phyloP scores from a whole-genome alignment of 1,140 invertebrate genomes.

The Drosophila navojoa region DNA sequence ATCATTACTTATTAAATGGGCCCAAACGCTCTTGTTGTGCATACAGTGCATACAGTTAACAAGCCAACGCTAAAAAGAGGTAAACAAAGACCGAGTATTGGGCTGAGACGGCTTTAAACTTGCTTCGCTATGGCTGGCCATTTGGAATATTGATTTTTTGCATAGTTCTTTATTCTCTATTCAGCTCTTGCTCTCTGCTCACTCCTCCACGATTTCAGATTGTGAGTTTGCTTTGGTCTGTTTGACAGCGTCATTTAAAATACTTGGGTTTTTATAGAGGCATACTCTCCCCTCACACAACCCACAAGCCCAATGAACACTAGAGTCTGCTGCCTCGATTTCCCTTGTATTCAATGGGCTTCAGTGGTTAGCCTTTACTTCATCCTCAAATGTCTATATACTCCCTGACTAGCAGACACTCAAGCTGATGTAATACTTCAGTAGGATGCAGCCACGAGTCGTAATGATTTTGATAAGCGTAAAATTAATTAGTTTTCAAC shows the following conservation, averaged over 20 bases:
- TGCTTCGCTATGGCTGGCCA: conserved; percentile 40
- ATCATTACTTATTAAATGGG: conserved; percentile 15
- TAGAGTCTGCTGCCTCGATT: conserved; percentile 21
- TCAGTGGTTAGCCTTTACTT: not conserved
- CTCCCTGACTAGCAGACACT: too few relatives aligned
- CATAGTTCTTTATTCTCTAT: not conserved
- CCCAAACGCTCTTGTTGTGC: conserved; percentile 2
- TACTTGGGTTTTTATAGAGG: conserved; percentile 27
- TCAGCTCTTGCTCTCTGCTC: not conserved
- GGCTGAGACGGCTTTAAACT: not conserved
- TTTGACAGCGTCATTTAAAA: conserved; percentile 45
- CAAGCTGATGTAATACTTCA: too few relatives aligned
- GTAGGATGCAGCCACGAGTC: not conserved
- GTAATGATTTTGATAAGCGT: conserved; percentile 3
- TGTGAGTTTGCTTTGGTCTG: conserved; percentile 45
- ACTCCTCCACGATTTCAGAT: conserved; percentile 10
- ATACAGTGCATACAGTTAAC: not conserved
- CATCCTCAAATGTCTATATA: too few relatives aligned
- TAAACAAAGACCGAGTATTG: not conserved
- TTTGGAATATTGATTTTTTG: conserved; percentile 64
- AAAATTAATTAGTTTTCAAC: conserved; percentile 61
- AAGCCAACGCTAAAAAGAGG: conserved; percentile 8
- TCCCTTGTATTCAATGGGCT: not conserved
- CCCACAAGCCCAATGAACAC: too few relatives aligned
- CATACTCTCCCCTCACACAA: not conserved